These are phyloP conservation scores for Sinocyclocheilus grahami DNA, from an alignment of 2,113 vertebrate genomes.

Conservation along the genomic window DNA sequence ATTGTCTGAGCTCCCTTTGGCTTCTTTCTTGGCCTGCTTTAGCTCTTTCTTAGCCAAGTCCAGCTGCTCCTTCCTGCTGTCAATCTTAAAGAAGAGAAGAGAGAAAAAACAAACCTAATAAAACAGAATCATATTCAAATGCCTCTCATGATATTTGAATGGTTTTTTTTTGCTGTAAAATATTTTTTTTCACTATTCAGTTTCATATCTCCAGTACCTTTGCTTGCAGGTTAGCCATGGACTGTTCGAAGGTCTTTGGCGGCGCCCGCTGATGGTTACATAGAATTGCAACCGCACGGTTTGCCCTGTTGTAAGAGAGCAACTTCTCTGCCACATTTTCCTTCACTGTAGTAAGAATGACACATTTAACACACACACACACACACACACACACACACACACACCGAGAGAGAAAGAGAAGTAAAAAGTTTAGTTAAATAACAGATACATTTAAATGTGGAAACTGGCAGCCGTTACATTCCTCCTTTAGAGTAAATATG, in stretches of 20 bases:
- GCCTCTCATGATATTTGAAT: background rate
- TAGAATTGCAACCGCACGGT: constrained; percentile 79
- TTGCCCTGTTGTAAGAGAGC: constrained; percentile 79
- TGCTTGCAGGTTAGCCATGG: constrained; percentile 79
- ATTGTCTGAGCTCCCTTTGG: constrained; percentile 60
- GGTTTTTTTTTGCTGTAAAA: too few species aligned
- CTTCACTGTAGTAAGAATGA: constrained; percentile 55
- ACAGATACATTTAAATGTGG: background rate
- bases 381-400: constrained; percentile 6
- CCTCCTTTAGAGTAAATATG: background rate
- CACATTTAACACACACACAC: background rate
- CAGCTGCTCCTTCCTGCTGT: constrained; percentile 70
- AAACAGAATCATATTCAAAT: background rate
- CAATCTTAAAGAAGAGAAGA: constrained; percentile 59
- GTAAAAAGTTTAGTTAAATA: background rate
- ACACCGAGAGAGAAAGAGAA: background rate
- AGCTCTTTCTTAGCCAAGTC: constrained; percentile 68
- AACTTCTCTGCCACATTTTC: constrained; percentile 74
- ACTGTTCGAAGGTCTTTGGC: constrained; percentile 81
- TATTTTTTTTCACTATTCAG: background rate
- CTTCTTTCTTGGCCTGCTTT: constrained; percentile 71
- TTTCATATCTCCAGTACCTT: constrained; percentile 66
- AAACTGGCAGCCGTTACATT: background rate
- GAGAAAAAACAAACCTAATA: background rate
- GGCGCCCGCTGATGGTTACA: constrained; percentile 82